These are phyloP conservation scores for Tonatia bakeri DNA, from an alignment of 2,113 vertebrate genomes.

Conservation along the genomic window DNA sequence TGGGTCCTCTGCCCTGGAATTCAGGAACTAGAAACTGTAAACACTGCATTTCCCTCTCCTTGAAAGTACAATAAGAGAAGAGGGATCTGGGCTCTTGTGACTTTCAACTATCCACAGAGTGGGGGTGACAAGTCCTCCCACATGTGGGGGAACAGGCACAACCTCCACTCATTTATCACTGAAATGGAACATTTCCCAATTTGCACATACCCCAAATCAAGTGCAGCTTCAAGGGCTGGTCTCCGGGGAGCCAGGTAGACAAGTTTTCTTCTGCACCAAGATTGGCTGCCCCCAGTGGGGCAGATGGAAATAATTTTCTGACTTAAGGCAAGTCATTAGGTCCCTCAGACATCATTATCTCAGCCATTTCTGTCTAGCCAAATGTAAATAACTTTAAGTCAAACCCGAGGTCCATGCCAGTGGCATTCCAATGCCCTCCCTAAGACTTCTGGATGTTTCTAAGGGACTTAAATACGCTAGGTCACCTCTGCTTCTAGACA, in stretches of 20 bases:
- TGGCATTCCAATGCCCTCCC: not conserved
- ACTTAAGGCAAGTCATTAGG: not conserved
- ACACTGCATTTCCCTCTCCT: not conserved
- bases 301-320: conserved; percentile 45
- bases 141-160: accelerated
- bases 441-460: not conserved
- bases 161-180: not conserved
- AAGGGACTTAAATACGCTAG: not conserved
- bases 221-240: not conserved
- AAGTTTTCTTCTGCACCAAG: not conserved
- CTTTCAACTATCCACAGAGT: not conserved
- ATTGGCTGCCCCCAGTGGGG: not conserved
- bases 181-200: not conserved
- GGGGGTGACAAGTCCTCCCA: not conserved
- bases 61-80: not conserved
- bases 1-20: not conserved
- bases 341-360: not conserved
- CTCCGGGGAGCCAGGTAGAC: not conserved
- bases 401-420: not conserved
- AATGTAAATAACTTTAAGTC: not conserved
- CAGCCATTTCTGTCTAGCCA: not conserved
- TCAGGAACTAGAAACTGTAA: conserved; percentile 32
- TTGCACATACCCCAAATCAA: not conserved
- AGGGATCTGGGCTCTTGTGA: not conserved
- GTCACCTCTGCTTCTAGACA: not conserved